phyloP scores from a whole-genome alignment of 1,140 invertebrate species.

The Drosophila gunungcola region DNA sequence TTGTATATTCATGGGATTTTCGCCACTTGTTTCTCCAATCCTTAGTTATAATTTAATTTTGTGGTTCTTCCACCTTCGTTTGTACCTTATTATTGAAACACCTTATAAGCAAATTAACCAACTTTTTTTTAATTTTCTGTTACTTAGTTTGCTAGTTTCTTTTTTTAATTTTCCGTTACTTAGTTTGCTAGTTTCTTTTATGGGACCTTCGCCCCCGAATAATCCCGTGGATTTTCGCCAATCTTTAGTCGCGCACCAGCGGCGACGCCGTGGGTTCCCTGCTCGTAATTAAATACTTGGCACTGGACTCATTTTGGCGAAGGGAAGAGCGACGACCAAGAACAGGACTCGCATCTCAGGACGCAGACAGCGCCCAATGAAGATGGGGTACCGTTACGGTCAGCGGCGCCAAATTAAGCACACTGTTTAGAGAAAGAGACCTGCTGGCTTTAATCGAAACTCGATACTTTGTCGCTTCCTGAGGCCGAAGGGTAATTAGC shows the following conservation, averaged over 20 bases:
- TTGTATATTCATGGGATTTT: too few relatives aligned
- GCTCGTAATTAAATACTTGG: constrained; percentile 61
- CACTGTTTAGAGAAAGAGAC: constrained; percentile 58
- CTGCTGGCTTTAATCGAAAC: constrained; percentile 69
- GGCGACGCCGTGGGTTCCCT: constrained; percentile 22
- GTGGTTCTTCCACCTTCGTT: background rate
- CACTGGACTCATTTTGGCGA: background rate
- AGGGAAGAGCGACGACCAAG: background rate
- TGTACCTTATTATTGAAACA: background rate
- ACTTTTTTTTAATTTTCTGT: constrained; percentile 17
- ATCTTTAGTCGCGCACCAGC: constrained; percentile 25
- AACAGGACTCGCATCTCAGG: constrained; percentile 7
- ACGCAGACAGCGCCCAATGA: constrained; percentile 10
- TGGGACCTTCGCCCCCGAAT: background rate
- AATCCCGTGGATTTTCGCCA: constrained; percentile 18
- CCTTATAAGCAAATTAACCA: background rate
- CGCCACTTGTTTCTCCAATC: too few relatives aligned
- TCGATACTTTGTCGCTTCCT: constrained; percentile 76
- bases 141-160: constrained; percentile 16
- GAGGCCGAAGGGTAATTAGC: constrained; percentile 64
- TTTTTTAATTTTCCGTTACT: constrained; percentile 21
- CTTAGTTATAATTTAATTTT: background rate
- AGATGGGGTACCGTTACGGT: constrained; percentile 61
- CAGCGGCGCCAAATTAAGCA: constrained; percentile 66
- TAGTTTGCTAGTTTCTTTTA: constrained; percentile 18